phyloP scores from a whole-genome alignment of 2,888 invertebrate species.

The Lissocephala sabroskyi region DNA sequence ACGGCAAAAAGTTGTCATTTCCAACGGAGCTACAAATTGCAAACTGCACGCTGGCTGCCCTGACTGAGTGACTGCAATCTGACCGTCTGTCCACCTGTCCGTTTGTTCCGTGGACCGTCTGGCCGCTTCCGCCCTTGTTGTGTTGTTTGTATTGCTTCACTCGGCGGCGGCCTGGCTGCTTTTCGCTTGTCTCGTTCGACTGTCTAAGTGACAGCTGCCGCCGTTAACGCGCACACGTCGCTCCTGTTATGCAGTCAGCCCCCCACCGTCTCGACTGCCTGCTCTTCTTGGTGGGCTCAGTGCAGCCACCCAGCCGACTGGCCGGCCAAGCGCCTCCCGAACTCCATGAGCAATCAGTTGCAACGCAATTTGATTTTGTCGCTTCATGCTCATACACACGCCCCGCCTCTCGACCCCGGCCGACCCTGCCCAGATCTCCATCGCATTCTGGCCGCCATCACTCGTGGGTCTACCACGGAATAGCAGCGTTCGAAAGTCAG shows the following conservation, averaged over 20 bases:
- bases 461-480: no score
- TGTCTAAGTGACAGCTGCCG: constrained; percentile 67
- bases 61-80: constrained; percentile 19
- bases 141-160: constrained; percentile 54
- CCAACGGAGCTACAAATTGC: constrained; percentile 25
- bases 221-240: constrained; percentile 19
- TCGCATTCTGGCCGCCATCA: no score
- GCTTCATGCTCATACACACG: constrained; percentile 45
- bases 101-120: constrained; percentile 16
- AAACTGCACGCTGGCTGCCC: constrained; percentile 42
- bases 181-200: constrained; percentile 48
- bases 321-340: constrained; percentile 2
- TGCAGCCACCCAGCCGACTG: background rate
- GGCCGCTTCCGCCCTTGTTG: constrained; percentile 13
- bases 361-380: constrained; percentile 67
- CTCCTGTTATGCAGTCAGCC: constrained; percentile 35
- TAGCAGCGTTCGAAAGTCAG: no score
- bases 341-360: constrained; percentile 63
- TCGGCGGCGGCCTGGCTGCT: constrained; percentile 40
- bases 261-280: background rate
- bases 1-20: no score
- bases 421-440: background rate
- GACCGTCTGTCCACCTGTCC: constrained; percentile 12
- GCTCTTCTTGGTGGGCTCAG: no score
- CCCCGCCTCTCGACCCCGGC: background rate